phyloP scores from a whole-genome alignment of 2,113 vertebrate species.

The Tetrao urogallus region DNA sequence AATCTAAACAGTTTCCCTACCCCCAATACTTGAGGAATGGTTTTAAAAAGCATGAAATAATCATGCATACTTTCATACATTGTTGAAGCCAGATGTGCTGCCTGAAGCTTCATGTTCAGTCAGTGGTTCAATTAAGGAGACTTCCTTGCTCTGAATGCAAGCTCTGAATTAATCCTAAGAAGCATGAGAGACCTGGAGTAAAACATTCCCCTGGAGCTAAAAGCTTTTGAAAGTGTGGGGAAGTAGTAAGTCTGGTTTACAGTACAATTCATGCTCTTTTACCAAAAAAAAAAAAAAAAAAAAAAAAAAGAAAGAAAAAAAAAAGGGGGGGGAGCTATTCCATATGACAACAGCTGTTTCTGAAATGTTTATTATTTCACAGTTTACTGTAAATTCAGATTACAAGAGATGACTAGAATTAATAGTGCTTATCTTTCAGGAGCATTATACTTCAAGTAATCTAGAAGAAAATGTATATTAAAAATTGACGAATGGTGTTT shows the following conservation, averaged over 20 bases:
- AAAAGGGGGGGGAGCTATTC: neutral
- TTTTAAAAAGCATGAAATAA: neutral
- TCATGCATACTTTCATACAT: neutral
- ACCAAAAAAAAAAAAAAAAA: neutral
- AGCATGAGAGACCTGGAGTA: neutral
- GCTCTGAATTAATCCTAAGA: neutral
- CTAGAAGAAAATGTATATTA: neutral
- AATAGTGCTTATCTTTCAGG: neutral
- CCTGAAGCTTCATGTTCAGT: neutral
- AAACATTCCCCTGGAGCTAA: neutral
- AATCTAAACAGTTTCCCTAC: neutral
- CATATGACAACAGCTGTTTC: neutral
- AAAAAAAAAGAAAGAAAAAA: rapidly evolving
- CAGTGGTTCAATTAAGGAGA: neutral
- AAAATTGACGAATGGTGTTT: neutral
- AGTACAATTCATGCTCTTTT: neutral
- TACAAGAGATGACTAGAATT: neutral
- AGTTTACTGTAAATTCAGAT: neutral
- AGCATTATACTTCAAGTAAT: neutral
- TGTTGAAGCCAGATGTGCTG: neutral
- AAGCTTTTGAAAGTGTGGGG: neutral
- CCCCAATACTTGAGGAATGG: rapidly evolving
- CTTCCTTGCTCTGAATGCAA: neutral
- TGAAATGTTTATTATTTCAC: neutral
- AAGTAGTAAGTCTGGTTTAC: neutral